Conservation (phyloP, 1,140 invertebrate species). For the Aplysia californica region DNA sequence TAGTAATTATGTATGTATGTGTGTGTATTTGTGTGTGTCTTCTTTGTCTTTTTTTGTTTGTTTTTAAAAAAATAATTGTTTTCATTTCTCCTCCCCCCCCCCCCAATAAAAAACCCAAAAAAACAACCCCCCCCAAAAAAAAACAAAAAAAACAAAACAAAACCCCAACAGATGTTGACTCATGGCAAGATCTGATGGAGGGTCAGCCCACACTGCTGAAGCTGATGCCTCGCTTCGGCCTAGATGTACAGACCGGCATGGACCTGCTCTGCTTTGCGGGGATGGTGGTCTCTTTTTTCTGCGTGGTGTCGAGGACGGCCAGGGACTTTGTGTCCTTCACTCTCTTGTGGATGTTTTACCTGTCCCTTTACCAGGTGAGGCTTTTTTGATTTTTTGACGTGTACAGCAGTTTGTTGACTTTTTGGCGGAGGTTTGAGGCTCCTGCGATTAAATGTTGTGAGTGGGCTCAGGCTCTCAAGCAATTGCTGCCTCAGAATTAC, state of each 20-base stretch:
- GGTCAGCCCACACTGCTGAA: constrained; percentile 80
- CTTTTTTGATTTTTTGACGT: too few species aligned
- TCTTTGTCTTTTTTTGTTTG: background rate
- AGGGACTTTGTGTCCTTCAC: constrained; percentile 70
- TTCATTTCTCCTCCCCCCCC: background rate
- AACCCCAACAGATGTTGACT: constrained; percentile 42
- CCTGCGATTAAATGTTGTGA: too few species aligned
- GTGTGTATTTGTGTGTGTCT: too few species aligned
- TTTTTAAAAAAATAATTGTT: background rate
- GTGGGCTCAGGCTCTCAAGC: too few species aligned
- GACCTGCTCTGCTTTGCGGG: constrained; percentile 79
- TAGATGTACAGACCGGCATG: constrained; percentile 78
- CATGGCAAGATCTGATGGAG: constrained; percentile 55
- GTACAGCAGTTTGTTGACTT: too few species aligned
- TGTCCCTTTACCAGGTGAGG: constrained; percentile 79
- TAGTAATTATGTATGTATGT: too few species aligned
- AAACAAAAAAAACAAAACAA: background rate
- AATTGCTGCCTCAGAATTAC: too few species aligned
- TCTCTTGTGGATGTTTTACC: constrained; percentile 79
- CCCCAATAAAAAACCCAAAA: background rate
- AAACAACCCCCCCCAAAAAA: background rate
- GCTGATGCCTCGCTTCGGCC: constrained; percentile 76
- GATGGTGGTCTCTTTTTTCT: constrained; percentile 73
- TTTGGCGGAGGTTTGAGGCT: too few species aligned
- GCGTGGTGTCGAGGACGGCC: constrained; percentile 52